Evolutionary conservation across 64 coral and sea anemone genomes (phyloP), one percentile per base, ranked within the genome.

Genomic region (Montipora foliosa): DNA sequence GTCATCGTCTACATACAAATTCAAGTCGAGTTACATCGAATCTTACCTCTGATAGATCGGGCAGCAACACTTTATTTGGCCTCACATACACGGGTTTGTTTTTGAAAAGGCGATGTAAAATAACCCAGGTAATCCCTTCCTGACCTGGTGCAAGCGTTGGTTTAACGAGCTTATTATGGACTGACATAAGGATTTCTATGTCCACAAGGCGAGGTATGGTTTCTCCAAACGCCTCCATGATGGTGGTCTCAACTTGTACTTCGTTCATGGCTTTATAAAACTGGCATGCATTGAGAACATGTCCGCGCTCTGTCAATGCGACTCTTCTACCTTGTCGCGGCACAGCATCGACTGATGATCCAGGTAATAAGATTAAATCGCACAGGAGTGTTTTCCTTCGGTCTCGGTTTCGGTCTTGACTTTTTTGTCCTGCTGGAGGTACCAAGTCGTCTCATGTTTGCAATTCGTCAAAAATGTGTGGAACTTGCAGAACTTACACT

Each of bases 201-300:
- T 85, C 59, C 60, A 69, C 58, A 16, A 85, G 68, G 29, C 24
- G 59, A 20, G 46, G 82, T 15, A 85, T 85, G 76, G 84, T 93
- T 1, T 88, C 77, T 20, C 61, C 84, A 58, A 80, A 93, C 10
- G 92, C 92, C 84, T 93, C 92, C 12, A 88, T 62, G n/a, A 93
- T 93, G 13, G 92, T 80, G 51, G 77, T 13, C 12, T 93, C 53
- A 1, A 93, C 92, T 22, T 93, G 25, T 29, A 81, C 45, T 80
- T 93, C 92, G 5, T 74, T 57, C 83, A 88, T 93, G 6, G 11
- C 62, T 4, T 86, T 93, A 47, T 67, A 4, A 49, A 93, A 93
- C 47, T 45, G 62, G 47, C 82, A 87, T 62, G 92, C 82, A 29
- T 25, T 46, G 12, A 93, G 19, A 14, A 88, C 79, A 76, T 93